Conservation (phyloP, 2,888 invertebrate species). For the Odontomyia ornata region DNA sequence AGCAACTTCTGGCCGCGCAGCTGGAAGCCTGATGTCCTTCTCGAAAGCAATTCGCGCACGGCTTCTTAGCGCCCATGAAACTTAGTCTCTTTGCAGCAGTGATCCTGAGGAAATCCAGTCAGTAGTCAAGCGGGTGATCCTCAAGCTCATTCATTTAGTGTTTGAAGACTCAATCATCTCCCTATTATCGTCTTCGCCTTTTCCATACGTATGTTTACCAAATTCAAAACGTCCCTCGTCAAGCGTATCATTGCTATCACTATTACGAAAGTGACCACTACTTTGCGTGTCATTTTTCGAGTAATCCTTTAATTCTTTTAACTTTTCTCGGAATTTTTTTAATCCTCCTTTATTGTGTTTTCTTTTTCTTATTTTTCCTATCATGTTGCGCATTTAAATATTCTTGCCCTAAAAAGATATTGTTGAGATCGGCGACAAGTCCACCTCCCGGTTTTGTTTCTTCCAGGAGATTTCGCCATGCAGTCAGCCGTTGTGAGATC, state of each 20-base stretch:
- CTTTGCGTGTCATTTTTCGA: constrained; percentile 44
- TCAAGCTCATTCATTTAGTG: constrained; percentile 70
- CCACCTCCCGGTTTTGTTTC: constrained; percentile 75
- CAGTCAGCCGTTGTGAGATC: constrained; percentile 79
- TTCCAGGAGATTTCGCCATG: constrained; percentile 86
- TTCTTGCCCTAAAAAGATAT: constrained; percentile 65
- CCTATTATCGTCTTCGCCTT: constrained; percentile 67
- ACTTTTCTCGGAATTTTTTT: constrained; percentile 51
- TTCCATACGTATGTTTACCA: constrained; percentile 69
- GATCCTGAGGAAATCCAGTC: no score
- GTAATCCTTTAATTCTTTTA: constrained; percentile 51
- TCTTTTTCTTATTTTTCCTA: constrained; percentile 57
- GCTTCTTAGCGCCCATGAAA: no score
- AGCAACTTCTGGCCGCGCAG: no score
- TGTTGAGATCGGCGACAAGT: constrained; percentile 77
- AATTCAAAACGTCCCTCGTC: constrained; percentile 59
- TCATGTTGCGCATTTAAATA: constrained; percentile 53
- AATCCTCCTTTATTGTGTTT: constrained; percentile 50
- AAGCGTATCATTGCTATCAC: constrained; percentile 31
- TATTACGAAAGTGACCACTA: constrained; percentile 14
- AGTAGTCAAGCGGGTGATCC: no score
- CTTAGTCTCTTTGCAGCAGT: no score
- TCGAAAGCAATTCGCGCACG: no score
- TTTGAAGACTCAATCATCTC: constrained; percentile 67
- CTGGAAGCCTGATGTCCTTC: no score